phyloP scores from a whole-genome alignment of 92 coral and sea anemone genomes.

The Parazoanthus darwini region DNA sequence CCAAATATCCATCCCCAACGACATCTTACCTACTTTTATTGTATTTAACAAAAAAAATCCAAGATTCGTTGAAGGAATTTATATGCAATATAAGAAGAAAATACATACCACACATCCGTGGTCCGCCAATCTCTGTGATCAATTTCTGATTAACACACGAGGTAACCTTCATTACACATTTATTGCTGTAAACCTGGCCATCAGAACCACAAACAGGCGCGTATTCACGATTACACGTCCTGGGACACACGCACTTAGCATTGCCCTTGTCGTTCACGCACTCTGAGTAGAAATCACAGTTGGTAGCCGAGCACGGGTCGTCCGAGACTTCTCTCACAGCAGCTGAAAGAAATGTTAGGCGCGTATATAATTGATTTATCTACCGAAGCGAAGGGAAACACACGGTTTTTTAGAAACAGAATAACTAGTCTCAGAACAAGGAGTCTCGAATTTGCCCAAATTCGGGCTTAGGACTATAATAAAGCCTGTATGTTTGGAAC shows the following conservation, averaged over 20 bases:
- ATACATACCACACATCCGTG: slow-evolving; percentile 35
- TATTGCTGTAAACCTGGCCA: slow-evolving; percentile 26
- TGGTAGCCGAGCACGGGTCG: slow-evolving; percentile 30
- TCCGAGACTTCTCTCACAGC: slow-evolving; percentile 14
- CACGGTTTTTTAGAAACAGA: not conserved
- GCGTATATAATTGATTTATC: too few relatives aligned
- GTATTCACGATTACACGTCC: not conserved
- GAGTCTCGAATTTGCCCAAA: not conserved
- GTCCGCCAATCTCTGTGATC: slow-evolving; percentile 22
- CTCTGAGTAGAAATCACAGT: slow-evolving; percentile 28
- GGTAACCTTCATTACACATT: slow-evolving; percentile 18
- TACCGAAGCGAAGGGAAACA: not conserved
- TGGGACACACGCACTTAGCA: slow-evolving; percentile 28
- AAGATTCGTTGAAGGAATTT: too few relatives aligned
- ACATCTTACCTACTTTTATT: not conserved
- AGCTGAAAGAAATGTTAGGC: not conserved
- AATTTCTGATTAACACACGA: slow-evolving; percentile 18
- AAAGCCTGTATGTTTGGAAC: not conserved
- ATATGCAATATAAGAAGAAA: not conserved
- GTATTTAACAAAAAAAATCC: too few relatives aligned
- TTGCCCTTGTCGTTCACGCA: slow-evolving; percentile 12
- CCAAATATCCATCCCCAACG: not conserved
- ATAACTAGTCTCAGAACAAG: too few relatives aligned
- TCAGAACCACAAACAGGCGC: slow-evolving; percentile 40
- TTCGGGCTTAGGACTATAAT: not conserved